phyloP scores from a whole-genome alignment of 2,113 vertebrate species.

The Corapipo altera region DNA sequence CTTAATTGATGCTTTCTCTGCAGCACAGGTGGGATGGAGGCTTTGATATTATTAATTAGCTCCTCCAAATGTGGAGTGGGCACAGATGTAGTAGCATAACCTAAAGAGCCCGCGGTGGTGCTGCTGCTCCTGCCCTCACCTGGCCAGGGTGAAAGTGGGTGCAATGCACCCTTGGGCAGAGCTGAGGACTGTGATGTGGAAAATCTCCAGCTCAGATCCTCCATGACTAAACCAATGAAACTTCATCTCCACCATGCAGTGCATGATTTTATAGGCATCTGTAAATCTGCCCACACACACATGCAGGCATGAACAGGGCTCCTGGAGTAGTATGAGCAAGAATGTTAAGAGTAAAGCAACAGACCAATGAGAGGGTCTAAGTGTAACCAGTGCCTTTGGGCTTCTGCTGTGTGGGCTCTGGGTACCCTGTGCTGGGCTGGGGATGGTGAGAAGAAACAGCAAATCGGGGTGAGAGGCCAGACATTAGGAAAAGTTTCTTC shows the following conservation, averaged over 20 bases:
- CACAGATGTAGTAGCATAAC: not conserved
- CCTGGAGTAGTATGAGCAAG: not conserved
- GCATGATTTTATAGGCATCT: not conserved
- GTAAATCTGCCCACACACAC: not conserved
- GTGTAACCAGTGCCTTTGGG: not conserved
- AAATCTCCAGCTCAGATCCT: not conserved
- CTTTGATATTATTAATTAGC: not conserved
- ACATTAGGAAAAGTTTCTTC: not conserved
- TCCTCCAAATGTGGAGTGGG: not conserved
- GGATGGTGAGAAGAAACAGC: not conserved
- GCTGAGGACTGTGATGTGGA: not conserved
- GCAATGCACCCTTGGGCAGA: not conserved
- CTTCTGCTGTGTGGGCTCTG: not conserved
- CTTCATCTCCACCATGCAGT: not conserved
- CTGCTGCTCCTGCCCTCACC: not conserved
- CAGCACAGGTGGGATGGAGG: not conserved
- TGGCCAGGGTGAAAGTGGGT: not conserved
- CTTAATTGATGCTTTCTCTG: not conserved
- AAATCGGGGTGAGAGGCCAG: not conserved
- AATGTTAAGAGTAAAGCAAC: not conserved
- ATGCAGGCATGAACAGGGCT: not conserved
- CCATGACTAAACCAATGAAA: not conserved
- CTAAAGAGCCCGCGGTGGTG: not conserved
- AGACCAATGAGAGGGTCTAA: not conserved
- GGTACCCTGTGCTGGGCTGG: rapidly evolving